phyloP scores from a whole-genome alignment of 2,888 invertebrate genomes.

The Cantharis rufa region DNA sequence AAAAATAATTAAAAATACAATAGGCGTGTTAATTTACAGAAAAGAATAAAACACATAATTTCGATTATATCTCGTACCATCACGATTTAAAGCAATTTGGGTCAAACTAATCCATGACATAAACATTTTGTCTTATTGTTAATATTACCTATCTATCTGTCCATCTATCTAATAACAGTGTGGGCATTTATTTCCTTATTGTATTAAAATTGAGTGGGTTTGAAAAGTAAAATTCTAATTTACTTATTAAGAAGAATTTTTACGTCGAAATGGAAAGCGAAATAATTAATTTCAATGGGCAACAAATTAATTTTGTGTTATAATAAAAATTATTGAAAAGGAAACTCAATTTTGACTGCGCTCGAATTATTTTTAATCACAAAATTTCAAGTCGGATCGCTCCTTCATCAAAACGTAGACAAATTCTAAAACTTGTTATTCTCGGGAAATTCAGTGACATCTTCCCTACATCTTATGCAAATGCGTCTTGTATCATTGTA shows the following conservation, averaged over 20 bases:
- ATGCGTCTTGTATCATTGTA: slow-evolving; percentile 51
- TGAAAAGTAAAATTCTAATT: background rate
- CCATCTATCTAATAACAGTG: slow-evolving; percentile 1
- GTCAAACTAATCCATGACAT: slow-evolving; percentile 4
- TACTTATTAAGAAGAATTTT: background rate
- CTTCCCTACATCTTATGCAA: slow-evolving; percentile 53
- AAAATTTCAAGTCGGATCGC: background rate
- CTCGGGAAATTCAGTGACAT: slow-evolving; percentile 33
- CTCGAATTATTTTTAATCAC: background rate
- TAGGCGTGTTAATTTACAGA: background rate
- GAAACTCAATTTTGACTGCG: background rate
- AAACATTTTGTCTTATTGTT: slow-evolving; percentile 4
- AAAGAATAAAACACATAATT: background rate
- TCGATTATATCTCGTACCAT: slow-evolving; percentile 1
- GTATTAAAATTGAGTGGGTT: background rate
- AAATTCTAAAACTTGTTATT: slow-evolving; percentile 19
- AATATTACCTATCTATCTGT: background rate
- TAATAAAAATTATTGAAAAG: background rate
- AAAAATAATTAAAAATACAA: slow-evolving; percentile 2
- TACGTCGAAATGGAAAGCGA: background rate
- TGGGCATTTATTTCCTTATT: slow-evolving; percentile 2
- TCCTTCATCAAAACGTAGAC: slow-evolving; percentile 21
- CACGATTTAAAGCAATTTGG: slow-evolving; percentile 4
- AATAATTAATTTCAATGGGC: background rate
- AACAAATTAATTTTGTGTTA: background rate